phyloP scores from a whole-genome alignment of 2,888 invertebrate genomes.

The Drosophila picticornis region DNA sequence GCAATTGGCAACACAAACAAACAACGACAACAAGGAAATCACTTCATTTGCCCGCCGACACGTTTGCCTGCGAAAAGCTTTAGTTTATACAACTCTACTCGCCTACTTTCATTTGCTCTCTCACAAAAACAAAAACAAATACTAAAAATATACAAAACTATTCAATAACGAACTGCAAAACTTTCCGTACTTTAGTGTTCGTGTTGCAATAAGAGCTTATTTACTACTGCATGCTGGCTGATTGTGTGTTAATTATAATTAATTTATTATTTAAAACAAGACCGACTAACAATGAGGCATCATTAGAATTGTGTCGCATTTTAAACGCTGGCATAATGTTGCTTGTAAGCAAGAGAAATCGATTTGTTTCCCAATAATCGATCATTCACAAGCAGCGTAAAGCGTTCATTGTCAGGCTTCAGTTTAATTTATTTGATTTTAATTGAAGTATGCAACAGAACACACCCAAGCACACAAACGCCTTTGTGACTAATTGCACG shows the following conservation, averaged over 20 bases:
- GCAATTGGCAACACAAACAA: conserved; percentile 11
- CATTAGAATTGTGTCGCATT: background rate
- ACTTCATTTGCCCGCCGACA: conserved; percentile 59
- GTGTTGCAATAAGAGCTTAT: conserved; percentile 27
- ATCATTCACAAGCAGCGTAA: conserved; percentile 11
- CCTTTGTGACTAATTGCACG: conserved; percentile 76
- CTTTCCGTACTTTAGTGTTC: conserved; percentile 3
- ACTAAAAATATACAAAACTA: conserved; percentile 18
- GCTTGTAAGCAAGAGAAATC: conserved; percentile 10
- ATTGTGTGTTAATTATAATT: conserved; percentile 11
- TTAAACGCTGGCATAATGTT: conserved; percentile 20
- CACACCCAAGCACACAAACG: conserved; percentile 37
- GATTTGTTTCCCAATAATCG: conserved; percentile 17
- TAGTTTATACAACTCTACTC: conserved; percentile 8
- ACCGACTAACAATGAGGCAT: conserved; percentile 26
- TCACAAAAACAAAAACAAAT: conserved; percentile 29
- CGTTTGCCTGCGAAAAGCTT: conserved; percentile 44
- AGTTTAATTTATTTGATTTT: conserved; percentile 16
- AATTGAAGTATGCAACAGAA: conserved; percentile 19
- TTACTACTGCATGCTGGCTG: conserved; percentile 57
- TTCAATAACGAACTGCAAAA: conserved; percentile 7
- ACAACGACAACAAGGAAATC: conserved; percentile 45
- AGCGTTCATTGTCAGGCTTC: background rate
- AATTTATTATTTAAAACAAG: conserved; percentile 15
- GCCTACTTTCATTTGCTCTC: conserved; percentile 31